Base-by-base conservation (phyloP, 2,113 vertebrate species). In the Gymnarchus niloticus region DNA sequence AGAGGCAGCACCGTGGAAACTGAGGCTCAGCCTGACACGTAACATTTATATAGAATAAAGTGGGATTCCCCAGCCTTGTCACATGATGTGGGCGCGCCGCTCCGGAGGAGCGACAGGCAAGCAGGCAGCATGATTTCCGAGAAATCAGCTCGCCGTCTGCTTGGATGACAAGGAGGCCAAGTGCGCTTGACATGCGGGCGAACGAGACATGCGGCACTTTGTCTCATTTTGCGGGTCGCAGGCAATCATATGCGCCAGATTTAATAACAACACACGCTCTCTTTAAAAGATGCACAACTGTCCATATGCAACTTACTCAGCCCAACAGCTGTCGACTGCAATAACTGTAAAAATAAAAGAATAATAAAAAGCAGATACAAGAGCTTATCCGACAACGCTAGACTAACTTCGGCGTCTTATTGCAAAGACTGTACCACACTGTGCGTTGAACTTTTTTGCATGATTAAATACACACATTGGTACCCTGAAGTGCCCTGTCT, bases 91-190 rank as follows among this genome's bases (percentile, higher is more conserved):
- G 14, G 1, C 48, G 69, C 51, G 81, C 48, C 33, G n/a, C 21
- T n/a, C n/a, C n/a, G n/a, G n/a, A 61, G 21, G 23, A 61, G 12
- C 23, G 5, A 28, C 48, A 48, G 3, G 49, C 46, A 7, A 46
- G 6, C 28, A 65, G 84, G n/a, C 87, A 10, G 86, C 48, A 65
- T 90, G 90, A 92, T 92, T 92, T 92, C 91, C 88, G 86, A 89
- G 89, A 92, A 92, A 91, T 90, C 91, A 92, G 44, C 84, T 84
- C 12, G 78, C 87, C 90, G 81, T 51, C 37, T 85, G 52, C 54
- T 48, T 85, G 23, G 7, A 6, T 44, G 37, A 83, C 46, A 56
- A 8, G 14, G 21, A 7, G 9, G 3, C 8, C 83, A 81, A 23
- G 3, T 52, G 54, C 6, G 78, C 46, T 3, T 3, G 21, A 56